Evolutionary conservation across 1,140 invertebrate species (phyloP).

Genomic region (Drosophila oshimai): DNA sequence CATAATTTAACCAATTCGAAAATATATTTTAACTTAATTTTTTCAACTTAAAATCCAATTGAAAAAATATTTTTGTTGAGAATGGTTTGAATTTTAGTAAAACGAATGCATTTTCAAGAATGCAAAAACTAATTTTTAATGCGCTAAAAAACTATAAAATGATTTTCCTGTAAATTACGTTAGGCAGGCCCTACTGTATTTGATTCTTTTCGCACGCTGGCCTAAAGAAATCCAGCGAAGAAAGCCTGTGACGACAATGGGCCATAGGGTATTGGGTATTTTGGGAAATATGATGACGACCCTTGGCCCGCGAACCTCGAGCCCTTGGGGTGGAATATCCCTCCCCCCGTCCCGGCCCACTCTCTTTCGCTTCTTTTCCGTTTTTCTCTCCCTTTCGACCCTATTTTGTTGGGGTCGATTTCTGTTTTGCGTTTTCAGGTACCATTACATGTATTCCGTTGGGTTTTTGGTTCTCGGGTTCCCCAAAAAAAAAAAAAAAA

Average conservation of each 20-base stretch:
- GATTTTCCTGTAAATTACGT: no score
- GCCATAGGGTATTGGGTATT: slow-evolving; percentile 24
- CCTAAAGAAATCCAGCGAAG: slow-evolving; percentile 13
- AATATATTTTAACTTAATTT: no score
- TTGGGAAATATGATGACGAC: slow-evolving; percentile 40
- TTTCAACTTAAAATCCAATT: no score
- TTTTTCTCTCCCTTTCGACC: neutral
- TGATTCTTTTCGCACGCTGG: slow-evolving; percentile 50
- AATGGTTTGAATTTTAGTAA: no score
- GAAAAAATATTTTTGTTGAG: no score
- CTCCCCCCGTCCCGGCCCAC: neutral
- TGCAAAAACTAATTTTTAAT: no score
- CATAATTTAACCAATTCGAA: no score
- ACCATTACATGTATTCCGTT: neutral
- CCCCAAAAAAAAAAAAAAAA: no score
- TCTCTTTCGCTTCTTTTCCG: neutral
- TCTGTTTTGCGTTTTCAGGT: slow-evolving; percentile 14
- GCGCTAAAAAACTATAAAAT: no score
- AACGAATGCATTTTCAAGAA: no score
- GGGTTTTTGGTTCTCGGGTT: neutral
- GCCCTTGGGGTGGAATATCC: slow-evolving; percentile 48
- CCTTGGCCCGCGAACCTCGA: slow-evolving; percentile 18
- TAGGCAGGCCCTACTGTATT: neutral
- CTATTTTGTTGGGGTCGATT: slow-evolving; percentile 47
- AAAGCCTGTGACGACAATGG: slow-evolving; percentile 43